These are phyloP conservation scores for Crocuta crocuta DNA, from an alignment of 2,113 vertebrate genomes.

Conservation along the genomic window DNA sequence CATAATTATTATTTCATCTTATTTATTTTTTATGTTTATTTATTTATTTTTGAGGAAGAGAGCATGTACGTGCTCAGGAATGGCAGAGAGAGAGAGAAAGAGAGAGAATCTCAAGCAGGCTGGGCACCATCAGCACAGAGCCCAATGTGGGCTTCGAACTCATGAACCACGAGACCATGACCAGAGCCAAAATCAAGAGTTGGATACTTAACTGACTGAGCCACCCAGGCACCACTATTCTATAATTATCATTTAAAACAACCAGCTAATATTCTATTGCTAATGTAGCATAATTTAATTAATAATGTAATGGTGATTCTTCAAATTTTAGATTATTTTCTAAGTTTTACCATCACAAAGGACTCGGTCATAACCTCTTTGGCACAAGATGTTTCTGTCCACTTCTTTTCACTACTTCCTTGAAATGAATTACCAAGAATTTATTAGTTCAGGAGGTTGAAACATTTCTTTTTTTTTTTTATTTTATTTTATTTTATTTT, in stretches of 20 bases:
- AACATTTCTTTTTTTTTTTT: not conserved
- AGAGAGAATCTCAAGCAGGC: too few species aligned
- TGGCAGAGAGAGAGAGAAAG: too few species aligned
- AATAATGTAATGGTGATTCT: not conserved
- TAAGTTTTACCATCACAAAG: not conserved
- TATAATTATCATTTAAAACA: not conserved
- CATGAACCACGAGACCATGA: too few species aligned
- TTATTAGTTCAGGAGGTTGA: not conserved
- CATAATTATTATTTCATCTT: not conserved
- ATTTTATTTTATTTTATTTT: too few species aligned
- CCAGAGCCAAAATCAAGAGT: too few species aligned
- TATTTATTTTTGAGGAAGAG: too few species aligned
- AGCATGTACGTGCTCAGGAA: too few species aligned
- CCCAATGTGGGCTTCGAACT: too few species aligned
- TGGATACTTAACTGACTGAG: too few species aligned
- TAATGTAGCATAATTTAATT: not conserved
- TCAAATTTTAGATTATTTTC: conserved; percentile 32
- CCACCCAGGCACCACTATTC: too few species aligned
- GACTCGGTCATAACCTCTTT: not conserved
- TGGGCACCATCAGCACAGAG: too few species aligned
- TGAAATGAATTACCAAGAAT: conserved; percentile 23
- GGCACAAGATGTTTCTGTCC: not conserved
- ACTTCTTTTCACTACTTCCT: not conserved
- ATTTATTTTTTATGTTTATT: too few species aligned
- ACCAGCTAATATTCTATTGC: not conserved